Percentiles rank a stretch among this genome's conserved stretches.
Evolutionary conservation across 2,888 invertebrate species (phyloP).

Genomic region (Acronicta leporina): DNA sequence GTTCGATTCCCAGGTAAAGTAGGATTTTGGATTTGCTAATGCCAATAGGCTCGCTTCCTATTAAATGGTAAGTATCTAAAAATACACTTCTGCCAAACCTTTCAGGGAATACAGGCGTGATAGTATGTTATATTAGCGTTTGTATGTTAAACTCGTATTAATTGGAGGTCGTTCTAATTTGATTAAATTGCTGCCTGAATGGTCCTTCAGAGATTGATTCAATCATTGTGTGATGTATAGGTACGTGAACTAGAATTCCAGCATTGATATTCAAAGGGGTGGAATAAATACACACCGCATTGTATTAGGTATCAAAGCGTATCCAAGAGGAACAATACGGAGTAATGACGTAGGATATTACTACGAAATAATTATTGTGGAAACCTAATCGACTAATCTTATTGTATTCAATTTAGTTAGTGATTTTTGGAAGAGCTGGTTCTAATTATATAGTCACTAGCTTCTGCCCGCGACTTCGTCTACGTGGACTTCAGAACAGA

Average conservation of each 20-base stretch:
- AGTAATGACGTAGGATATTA: conserved; percentile 6
- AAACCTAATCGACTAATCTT: conserved; percentile 1
- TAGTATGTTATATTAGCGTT: too few species aligned
- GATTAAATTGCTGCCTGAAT: conserved; percentile 21
- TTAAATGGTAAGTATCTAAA: too few species aligned
- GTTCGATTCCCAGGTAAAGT: too few species aligned
- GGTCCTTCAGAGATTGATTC: conserved; percentile 20
- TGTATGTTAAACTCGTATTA: background rate
- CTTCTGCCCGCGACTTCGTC: too few species aligned
- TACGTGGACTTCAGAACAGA: too few species aligned
- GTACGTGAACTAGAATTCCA: conserved; percentile 7
- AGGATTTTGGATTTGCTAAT: too few species aligned
- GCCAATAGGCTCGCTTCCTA: too few species aligned
- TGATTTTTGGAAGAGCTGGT: background rate
- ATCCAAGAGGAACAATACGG: conserved; percentile 27
- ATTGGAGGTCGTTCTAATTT: conserved; percentile 9
- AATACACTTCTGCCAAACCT: too few species aligned
- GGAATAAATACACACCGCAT: conserved; percentile 38
- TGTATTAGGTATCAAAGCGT: conserved; percentile 14
- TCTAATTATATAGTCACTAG: conserved; percentile 1
- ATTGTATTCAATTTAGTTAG: background rate
- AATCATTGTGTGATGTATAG: conserved; percentile 14
- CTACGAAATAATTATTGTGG: conserved; percentile 20
- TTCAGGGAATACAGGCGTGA: too few species aligned
- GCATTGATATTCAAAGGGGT: conserved; percentile 36